These are phyloP conservation scores for Melanotaenia maccullochi DNA, from an alignment of 2,797 vertebrate genomes.

Conservation along the genomic window DNA sequence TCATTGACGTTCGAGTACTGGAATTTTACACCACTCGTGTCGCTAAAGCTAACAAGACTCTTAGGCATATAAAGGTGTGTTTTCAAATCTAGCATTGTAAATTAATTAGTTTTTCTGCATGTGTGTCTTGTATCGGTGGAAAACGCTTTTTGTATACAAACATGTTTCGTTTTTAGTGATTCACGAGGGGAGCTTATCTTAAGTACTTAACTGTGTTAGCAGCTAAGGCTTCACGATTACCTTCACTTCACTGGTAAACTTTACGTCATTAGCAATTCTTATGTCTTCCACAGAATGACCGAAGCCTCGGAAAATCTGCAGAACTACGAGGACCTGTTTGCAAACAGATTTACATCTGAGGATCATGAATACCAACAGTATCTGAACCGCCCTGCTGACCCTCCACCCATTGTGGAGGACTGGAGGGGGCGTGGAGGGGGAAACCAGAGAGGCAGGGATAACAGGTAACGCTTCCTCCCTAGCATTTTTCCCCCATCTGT, in stretches of 20 bases:
- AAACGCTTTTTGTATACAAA: not conserved
- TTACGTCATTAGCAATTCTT: not conserved
- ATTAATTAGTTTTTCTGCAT: not conserved
- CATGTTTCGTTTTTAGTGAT: not conserved
- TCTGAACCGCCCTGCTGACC: slow-evolving; percentile 78
- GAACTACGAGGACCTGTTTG: slow-evolving; percentile 88
- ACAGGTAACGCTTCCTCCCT: slow-evolving; percentile 73
- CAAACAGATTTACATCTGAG: slow-evolving; percentile 84
- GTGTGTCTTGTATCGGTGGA: not conserved
- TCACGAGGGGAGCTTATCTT: not conserved
- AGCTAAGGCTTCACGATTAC: not conserved
- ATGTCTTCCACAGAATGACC: slow-evolving; percentile 81
- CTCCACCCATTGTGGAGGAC: slow-evolving; percentile 90
- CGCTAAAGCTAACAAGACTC: not conserved
- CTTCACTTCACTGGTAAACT: not conserved
- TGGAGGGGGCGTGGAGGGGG: slow-evolving; percentile 86
- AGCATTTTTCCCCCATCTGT: too few relatives aligned
- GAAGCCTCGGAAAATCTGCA: slow-evolving; percentile 67
- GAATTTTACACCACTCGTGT: not conserved
- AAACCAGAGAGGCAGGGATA: slow-evolving; percentile 85
- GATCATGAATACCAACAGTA: slow-evolving; percentile 91
- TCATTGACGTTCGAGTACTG: slow-evolving; percentile 37
- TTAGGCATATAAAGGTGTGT: not conserved
- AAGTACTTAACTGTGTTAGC: not conserved
- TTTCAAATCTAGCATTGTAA: fast-evolving